Evolutionary conservation across 2,888 invertebrate species (phyloP).

Genomic region (Dromius quadrimaculatus): DNA sequence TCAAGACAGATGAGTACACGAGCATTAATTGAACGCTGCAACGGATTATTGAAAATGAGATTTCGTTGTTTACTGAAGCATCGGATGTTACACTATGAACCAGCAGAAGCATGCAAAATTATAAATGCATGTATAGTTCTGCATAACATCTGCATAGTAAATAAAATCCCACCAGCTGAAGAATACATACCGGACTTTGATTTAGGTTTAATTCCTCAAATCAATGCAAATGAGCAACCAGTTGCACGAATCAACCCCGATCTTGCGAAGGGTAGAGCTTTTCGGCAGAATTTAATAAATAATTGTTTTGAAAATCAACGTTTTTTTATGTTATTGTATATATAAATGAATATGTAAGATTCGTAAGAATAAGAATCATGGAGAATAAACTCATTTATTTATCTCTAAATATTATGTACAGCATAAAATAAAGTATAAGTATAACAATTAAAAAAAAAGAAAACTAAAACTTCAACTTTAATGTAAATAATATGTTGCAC

Average conservation of each 20-base stretch:
- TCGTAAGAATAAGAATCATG: too few relatives aligned
- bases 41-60: slow-evolving; percentile 51
- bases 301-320: too few relatives aligned
- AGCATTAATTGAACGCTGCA: slow-evolving; percentile 49
- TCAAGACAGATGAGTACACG: slow-evolving; percentile 27
- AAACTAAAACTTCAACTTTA: too few relatives aligned
- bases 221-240: neutral
- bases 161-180: neutral
- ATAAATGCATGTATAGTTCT: slow-evolving; percentile 52
- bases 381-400: too few relatives aligned
- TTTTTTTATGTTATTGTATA: too few relatives aligned
- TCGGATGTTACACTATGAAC: slow-evolving; percentile 52
- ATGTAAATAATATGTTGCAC: too few relatives aligned
- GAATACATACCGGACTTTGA: neutral
- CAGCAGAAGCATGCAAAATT: slow-evolving; percentile 44
- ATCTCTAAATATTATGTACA: too few relatives aligned
- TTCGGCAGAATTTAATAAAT: slow-evolving; percentile 1
- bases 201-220: neutral
- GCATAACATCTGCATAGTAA: slow-evolving; percentile 50
- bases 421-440: too few relatives aligned
- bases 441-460: too few relatives aligned
- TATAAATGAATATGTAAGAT: too few relatives aligned
- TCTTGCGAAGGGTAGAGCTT: neutral
- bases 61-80: slow-evolving; percentile 52
- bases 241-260: slow-evolving; percentile 6